Conservation (phyloP, 2,113 vertebrate genomes). For the Edolisoma coerulescens region DNA sequence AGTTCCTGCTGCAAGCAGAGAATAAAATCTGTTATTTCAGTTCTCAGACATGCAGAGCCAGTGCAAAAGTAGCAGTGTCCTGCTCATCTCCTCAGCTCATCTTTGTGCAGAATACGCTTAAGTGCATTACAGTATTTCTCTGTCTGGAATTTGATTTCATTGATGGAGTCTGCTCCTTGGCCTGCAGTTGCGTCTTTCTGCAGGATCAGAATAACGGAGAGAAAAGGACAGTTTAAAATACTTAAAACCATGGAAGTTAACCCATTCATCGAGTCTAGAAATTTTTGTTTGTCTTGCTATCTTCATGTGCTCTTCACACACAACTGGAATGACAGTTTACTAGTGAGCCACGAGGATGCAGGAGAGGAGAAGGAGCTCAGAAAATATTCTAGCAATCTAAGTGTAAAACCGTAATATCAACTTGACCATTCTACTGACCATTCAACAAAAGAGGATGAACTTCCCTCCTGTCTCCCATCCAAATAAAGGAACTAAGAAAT, state of each 20-base stretch:
- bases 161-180: not conserved
- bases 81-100: not conserved
- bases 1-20: not conserved
- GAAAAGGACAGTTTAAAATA: not conserved
- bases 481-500: not conserved
- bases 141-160: not conserved
- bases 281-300: not conserved
- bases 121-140: not conserved
- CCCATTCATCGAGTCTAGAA: not conserved
- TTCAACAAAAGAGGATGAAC: not conserved
- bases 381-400: not conserved
- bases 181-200: not conserved
- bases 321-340: not conserved
- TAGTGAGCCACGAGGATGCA: rapidly evolving
- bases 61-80: not conserved
- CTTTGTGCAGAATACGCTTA: not conserved
- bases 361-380: not conserved
- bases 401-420: not conserved
- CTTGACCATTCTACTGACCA: not conserved
- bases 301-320: rapidly evolving
- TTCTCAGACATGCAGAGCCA: not conserved
- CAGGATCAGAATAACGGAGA: not conserved
- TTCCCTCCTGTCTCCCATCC: not conserved
- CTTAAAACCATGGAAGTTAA: not conserved
- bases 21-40: not conserved